phyloP scores from a whole-genome alignment of 2,888 invertebrate genomes.

The Cancer borealis region DNA sequence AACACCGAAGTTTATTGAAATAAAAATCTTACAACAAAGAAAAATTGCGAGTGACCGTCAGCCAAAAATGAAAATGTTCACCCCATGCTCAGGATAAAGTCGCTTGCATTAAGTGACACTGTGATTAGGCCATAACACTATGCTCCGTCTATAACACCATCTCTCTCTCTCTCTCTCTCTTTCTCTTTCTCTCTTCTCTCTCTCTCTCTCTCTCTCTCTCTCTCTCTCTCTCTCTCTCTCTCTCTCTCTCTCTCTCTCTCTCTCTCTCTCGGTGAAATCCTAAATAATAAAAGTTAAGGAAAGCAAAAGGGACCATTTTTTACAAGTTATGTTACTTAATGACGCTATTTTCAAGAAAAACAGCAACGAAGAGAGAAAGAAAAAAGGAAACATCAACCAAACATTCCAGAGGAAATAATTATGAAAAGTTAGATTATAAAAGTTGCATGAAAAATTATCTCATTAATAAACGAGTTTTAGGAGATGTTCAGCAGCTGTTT shows the following conservation, averaged over 20 bases:
- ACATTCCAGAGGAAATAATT: not conserved
- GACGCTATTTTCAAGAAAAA: not conserved
- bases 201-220: not conserved
- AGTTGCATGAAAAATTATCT: not conserved
- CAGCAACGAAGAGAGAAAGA: not conserved
- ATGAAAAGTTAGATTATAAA: slow-evolving; percentile 24
- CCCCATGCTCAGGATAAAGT: slow-evolving; percentile 21
- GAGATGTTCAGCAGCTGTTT: not conserved
- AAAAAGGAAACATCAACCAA: not conserved
- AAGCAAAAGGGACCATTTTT: not conserved
- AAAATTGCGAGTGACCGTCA: not conserved
- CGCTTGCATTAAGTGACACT: not conserved
- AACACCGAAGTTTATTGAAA: not conserved
- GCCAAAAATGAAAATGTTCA: slow-evolving; percentile 8
- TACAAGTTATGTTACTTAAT: not conserved
- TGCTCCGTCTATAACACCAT: slow-evolving; percentile 5
- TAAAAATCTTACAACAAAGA: not conserved
- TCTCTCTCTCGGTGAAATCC: not conserved
- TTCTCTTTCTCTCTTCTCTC: slow-evolving; percentile 41
- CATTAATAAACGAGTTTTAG: not conserved
- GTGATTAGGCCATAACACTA: slow-evolving; percentile 16
- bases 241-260: slow-evolving; percentile 46
- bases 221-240: slow-evolving; percentile 43
- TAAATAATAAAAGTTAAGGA: slow-evolving; percentile 7
- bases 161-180: slow-evolving; percentile 52